phyloP scores from a whole-genome alignment of 2,113 vertebrate species.

The Condylura cristata region DNA sequence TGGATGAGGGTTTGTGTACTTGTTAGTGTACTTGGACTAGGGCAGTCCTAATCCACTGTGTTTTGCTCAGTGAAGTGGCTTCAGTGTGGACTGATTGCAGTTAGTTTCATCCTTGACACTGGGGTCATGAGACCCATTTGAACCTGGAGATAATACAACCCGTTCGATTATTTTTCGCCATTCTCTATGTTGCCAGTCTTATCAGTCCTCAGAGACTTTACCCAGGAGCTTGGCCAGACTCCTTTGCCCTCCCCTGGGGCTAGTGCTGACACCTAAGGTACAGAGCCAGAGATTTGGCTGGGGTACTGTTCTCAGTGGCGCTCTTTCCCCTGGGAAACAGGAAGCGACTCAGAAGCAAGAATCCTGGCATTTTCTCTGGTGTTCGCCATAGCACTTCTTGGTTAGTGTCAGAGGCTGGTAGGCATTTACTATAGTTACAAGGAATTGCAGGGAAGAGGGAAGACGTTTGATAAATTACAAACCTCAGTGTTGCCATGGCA shows the following conservation, averaged over 20 bases:
- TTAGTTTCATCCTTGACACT: neutral
- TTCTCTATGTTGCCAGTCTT: neutral
- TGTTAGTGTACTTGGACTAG: neutral
- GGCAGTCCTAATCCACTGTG: neutral
- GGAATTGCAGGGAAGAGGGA: neutral
- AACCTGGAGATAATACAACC: neutral
- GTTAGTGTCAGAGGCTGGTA: neutral
- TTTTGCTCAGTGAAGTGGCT: neutral
- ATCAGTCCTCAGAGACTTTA: neutral
- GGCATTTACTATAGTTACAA: neutral
- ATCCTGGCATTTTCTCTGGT: constrained; percentile 1
- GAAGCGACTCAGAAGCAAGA: neutral
- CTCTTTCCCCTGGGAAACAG: neutral
- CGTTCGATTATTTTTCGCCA: no score
- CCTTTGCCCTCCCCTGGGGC: neutral
- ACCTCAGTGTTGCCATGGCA: neutral
- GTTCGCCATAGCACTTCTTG: neutral
- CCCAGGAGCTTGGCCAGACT: neutral
- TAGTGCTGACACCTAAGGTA: neutral
- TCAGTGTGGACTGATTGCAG: neutral
- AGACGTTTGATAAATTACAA: neutral
- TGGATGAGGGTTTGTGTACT: neutral
- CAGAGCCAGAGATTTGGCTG: neutral
- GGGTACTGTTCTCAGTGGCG: neutral
- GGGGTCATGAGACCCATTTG: neutral